Evolutionary conservation across 2,888 invertebrate species (phyloP).

Genomic region (Sesia bembeciformis): DNA sequence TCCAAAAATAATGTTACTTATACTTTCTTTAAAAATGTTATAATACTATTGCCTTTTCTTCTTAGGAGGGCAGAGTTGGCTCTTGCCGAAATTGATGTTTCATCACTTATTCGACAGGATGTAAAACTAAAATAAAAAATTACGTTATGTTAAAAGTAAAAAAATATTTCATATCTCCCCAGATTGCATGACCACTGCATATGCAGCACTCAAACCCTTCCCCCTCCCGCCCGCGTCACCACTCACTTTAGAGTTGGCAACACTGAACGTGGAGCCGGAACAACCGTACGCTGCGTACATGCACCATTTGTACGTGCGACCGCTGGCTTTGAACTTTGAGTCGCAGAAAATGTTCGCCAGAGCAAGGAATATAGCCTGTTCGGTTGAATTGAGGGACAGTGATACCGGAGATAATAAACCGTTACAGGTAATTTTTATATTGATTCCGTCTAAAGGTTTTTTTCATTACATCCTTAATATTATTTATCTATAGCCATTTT

Average conservation of each 20-base stretch:
- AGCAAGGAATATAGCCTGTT: slow-evolving; percentile 95
- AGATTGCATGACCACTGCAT: slow-evolving; percentile 90
- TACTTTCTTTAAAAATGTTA: no score
- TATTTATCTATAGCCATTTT: no score
- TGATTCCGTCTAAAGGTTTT: not conserved
- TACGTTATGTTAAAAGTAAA: no score
- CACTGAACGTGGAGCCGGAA: slow-evolving; percentile 82
- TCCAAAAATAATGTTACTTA: no score
- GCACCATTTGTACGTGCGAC: slow-evolving; percentile 95
- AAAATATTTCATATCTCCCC: slow-evolving; percentile 7
- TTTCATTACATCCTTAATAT: not conserved
- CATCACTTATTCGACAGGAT: no score
- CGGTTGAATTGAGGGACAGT: slow-evolving; percentile 88
- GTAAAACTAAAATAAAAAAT: no score
- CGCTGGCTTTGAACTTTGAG: slow-evolving; percentile 88
- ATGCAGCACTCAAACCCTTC: slow-evolving; percentile 90
- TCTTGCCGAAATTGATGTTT: no score
- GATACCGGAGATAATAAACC: slow-evolving; percentile 77
- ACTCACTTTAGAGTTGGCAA: slow-evolving; percentile 89
- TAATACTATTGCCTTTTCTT: no score
- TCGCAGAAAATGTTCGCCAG: slow-evolving; percentile 92
- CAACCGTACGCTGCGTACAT: slow-evolving; percentile 88
- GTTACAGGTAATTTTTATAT: slow-evolving; percentile 77
- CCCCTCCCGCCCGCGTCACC: slow-evolving; percentile 83
- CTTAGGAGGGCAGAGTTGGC: no score